A percentile compares a stretch with the other conserved stretches of the same genome.
Evolutionary conservation across 2,797 vertebrate species (phyloP).

Genomic region (Hypotaenidia philippensis): DNA sequence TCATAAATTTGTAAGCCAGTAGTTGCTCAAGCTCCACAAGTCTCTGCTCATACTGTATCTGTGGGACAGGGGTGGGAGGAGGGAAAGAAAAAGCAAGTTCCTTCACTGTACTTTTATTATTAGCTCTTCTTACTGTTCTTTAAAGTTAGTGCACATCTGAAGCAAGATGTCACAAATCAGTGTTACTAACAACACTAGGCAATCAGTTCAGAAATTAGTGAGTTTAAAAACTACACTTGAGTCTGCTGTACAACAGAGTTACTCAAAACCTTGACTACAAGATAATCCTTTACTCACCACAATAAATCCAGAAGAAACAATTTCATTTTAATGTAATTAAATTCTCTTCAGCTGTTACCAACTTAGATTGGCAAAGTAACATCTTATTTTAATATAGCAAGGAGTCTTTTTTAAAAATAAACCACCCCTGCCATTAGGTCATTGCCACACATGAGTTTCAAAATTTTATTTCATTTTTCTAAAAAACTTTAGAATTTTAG

Average conservation of each 20-base stretch:
- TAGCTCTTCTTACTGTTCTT: background rate
- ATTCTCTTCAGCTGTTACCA: background rate
- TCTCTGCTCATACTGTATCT: constrained; percentile 93
- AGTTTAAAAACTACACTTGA: background rate
- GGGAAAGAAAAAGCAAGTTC: background rate
- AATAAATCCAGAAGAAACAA: background rate
- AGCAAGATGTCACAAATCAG: background rate
- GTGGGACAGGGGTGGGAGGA: background rate
- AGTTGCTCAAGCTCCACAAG: constrained; percentile 88
- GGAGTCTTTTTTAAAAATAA: background rate
- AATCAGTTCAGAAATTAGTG: background rate
- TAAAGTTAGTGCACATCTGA: background rate
- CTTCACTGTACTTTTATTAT: background rate
- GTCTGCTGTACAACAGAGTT: background rate
- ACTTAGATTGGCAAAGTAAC: background rate
- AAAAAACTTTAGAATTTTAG: background rate
- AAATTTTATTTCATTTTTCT: background rate
- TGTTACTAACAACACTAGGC: background rate
- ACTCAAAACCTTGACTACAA: background rate
- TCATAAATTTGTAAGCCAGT: constrained; percentile 76
- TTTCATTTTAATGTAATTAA: background rate
- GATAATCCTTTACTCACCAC: background rate
- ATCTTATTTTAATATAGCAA: background rate
- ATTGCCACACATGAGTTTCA: background rate
- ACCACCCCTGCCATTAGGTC: background rate